Conservation (phyloP, 2,888 invertebrate species). For the Apotomis turbidana region DNA sequence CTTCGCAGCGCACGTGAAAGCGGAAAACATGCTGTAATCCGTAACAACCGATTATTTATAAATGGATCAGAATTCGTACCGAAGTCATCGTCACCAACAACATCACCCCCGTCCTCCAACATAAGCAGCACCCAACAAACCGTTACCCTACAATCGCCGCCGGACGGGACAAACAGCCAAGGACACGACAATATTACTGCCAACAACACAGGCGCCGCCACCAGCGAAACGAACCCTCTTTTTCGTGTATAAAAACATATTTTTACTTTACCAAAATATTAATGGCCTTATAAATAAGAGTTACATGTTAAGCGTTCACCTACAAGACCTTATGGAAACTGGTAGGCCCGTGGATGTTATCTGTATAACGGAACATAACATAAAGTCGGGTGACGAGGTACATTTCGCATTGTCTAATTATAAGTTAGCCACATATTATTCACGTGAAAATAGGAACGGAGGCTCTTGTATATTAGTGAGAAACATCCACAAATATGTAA, state of each 20-base stretch:
- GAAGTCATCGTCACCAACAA: too few species aligned
- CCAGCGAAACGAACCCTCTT: neutral
- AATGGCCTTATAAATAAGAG: neutral
- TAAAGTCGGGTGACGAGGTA: neutral
- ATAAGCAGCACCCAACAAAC: too few species aligned
- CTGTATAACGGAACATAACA: neutral
- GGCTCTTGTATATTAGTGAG: neutral
- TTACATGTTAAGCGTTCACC: neutral
- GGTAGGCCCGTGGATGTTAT: neutral
- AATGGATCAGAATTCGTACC: too few species aligned
- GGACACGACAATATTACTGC: too few species aligned
- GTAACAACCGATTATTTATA: too few species aligned
- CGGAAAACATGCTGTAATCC: too few species aligned
- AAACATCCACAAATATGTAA: neutral
- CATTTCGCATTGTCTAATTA: neutral
- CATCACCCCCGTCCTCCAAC: too few species aligned
- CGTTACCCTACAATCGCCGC: too few species aligned
- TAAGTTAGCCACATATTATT: neutral
- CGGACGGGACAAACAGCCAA: too few species aligned
- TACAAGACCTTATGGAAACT: neutral
- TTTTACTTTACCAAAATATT: neutral
- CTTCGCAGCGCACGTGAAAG: too few species aligned
- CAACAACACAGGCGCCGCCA: too few species aligned
- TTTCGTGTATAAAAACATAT: neutral
- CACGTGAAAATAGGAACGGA: neutral